Percentiles rank a stretch among this genome's conserved stretches.
These are phyloP conservation scores for Panthera leo DNA, from an alignment of 2,113 vertebrate species.

Conservation along the genomic window DNA sequence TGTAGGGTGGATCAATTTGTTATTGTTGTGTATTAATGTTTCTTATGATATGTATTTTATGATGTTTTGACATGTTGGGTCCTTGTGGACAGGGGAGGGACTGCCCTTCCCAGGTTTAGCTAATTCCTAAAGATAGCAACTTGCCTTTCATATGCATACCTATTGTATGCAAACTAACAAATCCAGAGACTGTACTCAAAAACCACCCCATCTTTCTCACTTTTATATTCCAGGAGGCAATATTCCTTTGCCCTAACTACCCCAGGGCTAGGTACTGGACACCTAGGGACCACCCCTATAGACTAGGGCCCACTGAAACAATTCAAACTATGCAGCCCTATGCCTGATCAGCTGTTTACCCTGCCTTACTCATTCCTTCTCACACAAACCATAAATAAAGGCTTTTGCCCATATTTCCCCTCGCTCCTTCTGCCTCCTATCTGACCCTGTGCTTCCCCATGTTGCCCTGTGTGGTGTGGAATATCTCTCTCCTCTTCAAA, in stretches of 20 bases:
- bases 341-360: not conserved
- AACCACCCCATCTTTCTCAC: not conserved
- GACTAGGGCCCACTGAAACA: not conserved
- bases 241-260: not conserved
- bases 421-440: not conserved
- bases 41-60: not conserved
- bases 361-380: not conserved
- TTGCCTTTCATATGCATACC: not conserved
- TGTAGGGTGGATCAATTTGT: not conserved
- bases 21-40: not conserved
- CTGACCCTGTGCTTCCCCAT: not conserved
- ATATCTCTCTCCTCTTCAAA: not conserved
- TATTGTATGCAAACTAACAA: not conserved
- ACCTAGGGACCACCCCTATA: not conserved
- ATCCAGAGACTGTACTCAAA: not conserved
- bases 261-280: not conserved
- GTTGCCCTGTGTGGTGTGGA: not conserved
- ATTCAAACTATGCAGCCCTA: not conserved
- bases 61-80: not conserved
- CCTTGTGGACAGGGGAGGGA: not conserved
- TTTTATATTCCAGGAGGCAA: not conserved
- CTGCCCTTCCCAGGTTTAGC: not conserved
- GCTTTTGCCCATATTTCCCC: not conserved
- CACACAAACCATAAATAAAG: not conserved
- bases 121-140: not conserved